Evolutionary conservation across 2,113 vertebrate genomes (phyloP), one percentile per base, ranked within the genome.

Genomic region (Leuciscus idus): DNA sequence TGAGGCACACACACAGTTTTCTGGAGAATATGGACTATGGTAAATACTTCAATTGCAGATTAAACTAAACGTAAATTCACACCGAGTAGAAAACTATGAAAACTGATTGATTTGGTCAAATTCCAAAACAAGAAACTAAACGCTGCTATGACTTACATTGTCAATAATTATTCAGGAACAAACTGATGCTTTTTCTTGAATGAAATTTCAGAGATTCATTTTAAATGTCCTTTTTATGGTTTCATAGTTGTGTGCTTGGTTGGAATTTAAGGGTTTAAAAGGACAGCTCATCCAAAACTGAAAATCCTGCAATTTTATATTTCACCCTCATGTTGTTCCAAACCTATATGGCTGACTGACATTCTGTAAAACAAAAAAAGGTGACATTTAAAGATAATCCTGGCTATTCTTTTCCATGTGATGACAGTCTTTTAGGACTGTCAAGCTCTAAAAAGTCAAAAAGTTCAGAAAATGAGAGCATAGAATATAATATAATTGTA

Each of bases 61-160:
- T 9, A 6, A 80, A 80, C 30, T 4, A 21, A 48, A 33, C 1
- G 30, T 17, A 36, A 17, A 4, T 26, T 74, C 11, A 26, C 72
- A 48, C 23, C 1, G 39, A 23, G 11, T 48, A 8, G n/a, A 28
- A 72, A 48, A 74, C 43, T 15, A 46, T 26, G 23, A 46, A 26
- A 68, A 70, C 7, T 21, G n/a, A 75, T 48, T 79, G 30, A 79
- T 79, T 33, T 59, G 4, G 59, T 57, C 76, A 78, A 59, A 78
- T 36, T 78, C 28, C 50, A 26, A 74, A 10, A n/a, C 2, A 70
- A 21, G 66, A 9, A 39, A 23, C 8, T 72, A 72, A 72, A 23
- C 10, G 4, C 19, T 43, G 2, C 39, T 72, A 36, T 23, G 39
- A 26, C 21, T 6, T 13, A 48, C 39, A 74, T 48, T 26, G 43